Conservation (phyloP, 2,113 vertebrate species). For the Orthonyx spaldingii region DNA sequence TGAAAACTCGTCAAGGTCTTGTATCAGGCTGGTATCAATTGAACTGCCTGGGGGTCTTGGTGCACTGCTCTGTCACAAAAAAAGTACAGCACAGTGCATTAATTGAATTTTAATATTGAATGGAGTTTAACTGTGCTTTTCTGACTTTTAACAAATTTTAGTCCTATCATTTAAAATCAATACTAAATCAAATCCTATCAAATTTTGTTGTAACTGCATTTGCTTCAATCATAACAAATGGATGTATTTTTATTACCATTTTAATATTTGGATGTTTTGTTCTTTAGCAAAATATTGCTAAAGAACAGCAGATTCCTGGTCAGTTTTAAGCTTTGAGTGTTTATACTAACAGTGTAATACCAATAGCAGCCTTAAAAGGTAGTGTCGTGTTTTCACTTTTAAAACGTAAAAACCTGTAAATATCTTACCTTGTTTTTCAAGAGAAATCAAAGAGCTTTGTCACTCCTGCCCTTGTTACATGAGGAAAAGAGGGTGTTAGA, state of each 20-base stretch:
- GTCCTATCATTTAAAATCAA: neutral
- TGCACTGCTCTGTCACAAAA: neutral
- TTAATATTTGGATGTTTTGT: neutral
- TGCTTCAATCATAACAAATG: neutral
- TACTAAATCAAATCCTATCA: neutral
- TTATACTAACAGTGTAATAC: neutral
- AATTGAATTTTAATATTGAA: neutral
- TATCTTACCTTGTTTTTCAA: neutral
- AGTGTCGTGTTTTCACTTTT: neutral
- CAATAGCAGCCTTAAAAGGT: neutral
- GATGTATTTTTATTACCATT: neutral
- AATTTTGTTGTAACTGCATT: neutral
- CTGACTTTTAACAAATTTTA: neutral
- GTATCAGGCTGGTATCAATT: rapidly evolving
- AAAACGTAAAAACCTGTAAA: neutral
- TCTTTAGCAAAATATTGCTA: neutral
- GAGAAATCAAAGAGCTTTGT: neutral
- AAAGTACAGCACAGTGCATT: neutral
- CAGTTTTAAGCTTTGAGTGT: neutral
- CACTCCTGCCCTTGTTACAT: neutral
- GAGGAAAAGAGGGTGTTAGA: neutral
- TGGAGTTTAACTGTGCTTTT: neutral
- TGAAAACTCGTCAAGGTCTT: neutral
- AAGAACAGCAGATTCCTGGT: neutral
- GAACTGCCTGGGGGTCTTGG: neutral